phyloP scores from a whole-genome alignment of 2,113 vertebrate genomes.

The Leptobrachium ailaonicum region DNA sequence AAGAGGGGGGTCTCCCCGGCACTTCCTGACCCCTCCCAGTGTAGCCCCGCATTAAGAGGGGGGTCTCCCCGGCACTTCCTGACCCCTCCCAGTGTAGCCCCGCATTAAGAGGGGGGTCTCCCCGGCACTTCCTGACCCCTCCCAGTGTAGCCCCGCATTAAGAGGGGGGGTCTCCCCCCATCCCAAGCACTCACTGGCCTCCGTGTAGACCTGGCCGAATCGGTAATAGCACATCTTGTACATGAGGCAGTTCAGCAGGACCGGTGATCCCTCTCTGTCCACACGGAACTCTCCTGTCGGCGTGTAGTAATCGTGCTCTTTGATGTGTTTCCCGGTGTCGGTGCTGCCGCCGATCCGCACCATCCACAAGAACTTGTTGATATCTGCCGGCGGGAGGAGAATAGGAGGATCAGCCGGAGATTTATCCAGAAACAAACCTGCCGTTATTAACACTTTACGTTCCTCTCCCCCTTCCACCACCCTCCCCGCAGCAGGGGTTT shows the following conservation, averaged over 20 bases:
- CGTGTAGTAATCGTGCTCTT: constrained; percentile 97
- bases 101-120: too few relatives aligned
- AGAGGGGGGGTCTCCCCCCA: background rate
- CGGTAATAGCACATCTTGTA: constrained; percentile 99
- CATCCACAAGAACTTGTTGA: constrained; percentile 99
- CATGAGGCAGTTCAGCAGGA: constrained; percentile 98
- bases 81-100: too few relatives aligned
- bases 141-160: too few relatives aligned
- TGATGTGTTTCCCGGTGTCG: constrained; percentile 93
- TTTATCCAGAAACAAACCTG: too few relatives aligned
- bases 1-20: too few relatives aligned
- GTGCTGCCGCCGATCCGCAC: constrained; percentile 97
- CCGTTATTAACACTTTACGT: too few relatives aligned
- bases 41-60: too few relatives aligned
- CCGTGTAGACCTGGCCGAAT: constrained; percentile 98
- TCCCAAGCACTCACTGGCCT: constrained; percentile 93
- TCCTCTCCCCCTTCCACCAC: too few relatives aligned
- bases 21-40: too few relatives aligned
- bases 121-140: background rate
- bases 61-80: too few relatives aligned
- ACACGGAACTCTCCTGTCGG: constrained; percentile 95
- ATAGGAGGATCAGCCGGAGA: background rate
- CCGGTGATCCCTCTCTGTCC: constrained; percentile 91
- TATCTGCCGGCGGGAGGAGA: constrained; percentile 68
- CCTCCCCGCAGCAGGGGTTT: too few relatives aligned